A percentile compares a stretch with the other conserved stretches of the same genome.
These are phyloP conservation scores for Acleris emargana DNA, from an alignment of 2,888 invertebrate species.

Conservation along the genomic window DNA sequence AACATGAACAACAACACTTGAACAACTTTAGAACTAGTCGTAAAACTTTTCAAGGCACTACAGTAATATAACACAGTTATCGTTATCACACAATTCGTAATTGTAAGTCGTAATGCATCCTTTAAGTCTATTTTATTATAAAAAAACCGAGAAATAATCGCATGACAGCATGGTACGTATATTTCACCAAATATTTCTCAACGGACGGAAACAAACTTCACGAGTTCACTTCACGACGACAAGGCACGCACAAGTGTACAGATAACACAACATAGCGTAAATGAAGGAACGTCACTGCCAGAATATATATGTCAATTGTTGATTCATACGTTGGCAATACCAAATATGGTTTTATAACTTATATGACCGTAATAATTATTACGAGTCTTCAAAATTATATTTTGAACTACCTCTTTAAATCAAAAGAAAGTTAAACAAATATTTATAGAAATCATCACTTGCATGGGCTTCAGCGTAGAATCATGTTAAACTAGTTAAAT, in stretches of 20 bases:
- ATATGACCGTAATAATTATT: too few relatives aligned
- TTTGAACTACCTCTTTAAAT: too few relatives aligned
- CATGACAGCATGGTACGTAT: conserved; percentile 33
- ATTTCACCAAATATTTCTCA: conserved; percentile 36
- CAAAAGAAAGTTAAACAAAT: too few relatives aligned
- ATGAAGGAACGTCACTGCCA: background rate
- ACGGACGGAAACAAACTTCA: conserved; percentile 38
- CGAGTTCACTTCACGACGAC: conserved; percentile 36
- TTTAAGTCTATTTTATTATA: conserved; percentile 15
- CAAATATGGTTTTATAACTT: background rate
- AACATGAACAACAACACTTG: conserved; percentile 40
- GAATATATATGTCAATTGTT: background rate
- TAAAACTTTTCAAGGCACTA: conserved; percentile 69
- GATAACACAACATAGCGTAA: conserved; percentile 14
- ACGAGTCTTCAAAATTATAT: too few relatives aligned
- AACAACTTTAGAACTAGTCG: conserved; percentile 56
- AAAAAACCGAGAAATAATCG: conserved; percentile 14
- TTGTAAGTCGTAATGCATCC: conserved; percentile 32
- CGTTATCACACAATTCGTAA: conserved; percentile 46
- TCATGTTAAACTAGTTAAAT: too few relatives aligned
- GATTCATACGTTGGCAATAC: conserved; percentile 14
- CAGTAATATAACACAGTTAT: conserved; percentile 44
- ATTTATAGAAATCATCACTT: too few relatives aligned
- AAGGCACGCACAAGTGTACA: conserved; percentile 36
- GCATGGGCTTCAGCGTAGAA: too few relatives aligned